Evolutionary conservation across 1,140 invertebrate species (phyloP), one percentile per base, ranked within the genome.

Genomic region (Plodia interpunctella): DNA sequence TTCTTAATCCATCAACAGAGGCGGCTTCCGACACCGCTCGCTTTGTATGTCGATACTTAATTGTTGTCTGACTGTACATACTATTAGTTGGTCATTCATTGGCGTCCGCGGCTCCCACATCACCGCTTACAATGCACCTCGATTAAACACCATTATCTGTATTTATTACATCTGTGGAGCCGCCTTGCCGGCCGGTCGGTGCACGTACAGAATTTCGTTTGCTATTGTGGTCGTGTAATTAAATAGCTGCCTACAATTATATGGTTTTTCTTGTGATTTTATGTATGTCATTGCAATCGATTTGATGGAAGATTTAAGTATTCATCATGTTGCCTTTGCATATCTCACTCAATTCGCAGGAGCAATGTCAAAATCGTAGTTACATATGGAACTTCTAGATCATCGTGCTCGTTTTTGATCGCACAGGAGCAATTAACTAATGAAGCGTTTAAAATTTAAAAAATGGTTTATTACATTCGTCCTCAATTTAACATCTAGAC

Each of bases 111-210:
- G 65, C 62, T 65, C 56, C 62, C 62, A 66, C 65, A 63, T 67
- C 67, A 56, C 52, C 53, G 59, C 49, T 55, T 57, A 73, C 69
- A 76, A 74, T 74, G 66, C 63, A 60, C 66, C 59, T 70, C 72
- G 63, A 77, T 77, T 77, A 77, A 69, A 64, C 66, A 70, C 74
- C 54, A 77, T 77, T 77, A 77, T 74, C 63, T 66, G 70, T 78
- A 70, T 72, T 78, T 74, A 78, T 75, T 72, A 70, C 68, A 70
- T 72, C 68, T 69, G 70, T 71, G 66, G 57, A 65, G 66, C 66
- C 71, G 65, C 70, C 60, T 58, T 2, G 21, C 13, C 51, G 51
- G 51, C 20, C 21, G 20, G 19, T 44, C 21, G 20, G 19, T 44
- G 15, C 51, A 53, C 51, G 51, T 53, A 53, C 49, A 11, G 20